Percentiles rank a stretch among this genome's conserved stretches.
These are phyloP conservation scores for Caranx melampygus DNA, from an alignment of 2,113 vertebrate genomes.

Conservation along the genomic window DNA sequence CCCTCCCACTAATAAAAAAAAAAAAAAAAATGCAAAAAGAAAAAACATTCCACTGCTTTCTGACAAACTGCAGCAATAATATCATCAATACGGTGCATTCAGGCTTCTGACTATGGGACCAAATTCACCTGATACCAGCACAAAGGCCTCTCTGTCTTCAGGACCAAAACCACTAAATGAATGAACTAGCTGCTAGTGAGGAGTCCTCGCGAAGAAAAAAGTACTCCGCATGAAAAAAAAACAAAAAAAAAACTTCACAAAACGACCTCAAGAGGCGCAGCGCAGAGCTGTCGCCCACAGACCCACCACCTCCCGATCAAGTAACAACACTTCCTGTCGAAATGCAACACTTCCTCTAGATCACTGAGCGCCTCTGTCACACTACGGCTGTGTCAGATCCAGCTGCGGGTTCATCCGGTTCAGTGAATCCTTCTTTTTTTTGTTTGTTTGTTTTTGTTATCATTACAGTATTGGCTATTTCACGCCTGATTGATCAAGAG, in stretches of 20 bases:
- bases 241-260: slow-evolving; percentile 8
- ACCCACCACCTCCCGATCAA: slow-evolving; percentile 12
- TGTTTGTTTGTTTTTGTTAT: slow-evolving; percentile 43
- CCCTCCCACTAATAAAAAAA: neutral
- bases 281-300: slow-evolving; percentile 15
- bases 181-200: slow-evolving; percentile 67
- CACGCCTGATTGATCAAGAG: slow-evolving; percentile 74
- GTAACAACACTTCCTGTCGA: slow-evolving; percentile 33
- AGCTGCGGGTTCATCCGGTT: slow-evolving; percentile 33
- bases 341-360: slow-evolving; percentile 43
- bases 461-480: slow-evolving; percentile 79
- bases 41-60: slow-evolving; percentile 49
- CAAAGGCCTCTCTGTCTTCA: slow-evolving; percentile 43
- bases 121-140: slow-evolving; percentile 45
- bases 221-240: neutral
- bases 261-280: slow-evolving; percentile 36
- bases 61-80: slow-evolving; percentile 33
- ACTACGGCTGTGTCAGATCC: slow-evolving; percentile 37
- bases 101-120: slow-evolving; percentile 65
- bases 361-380: slow-evolving; percentile 5
- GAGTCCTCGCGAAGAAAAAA: slow-evolving; percentile 34
- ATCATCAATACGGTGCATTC: slow-evolving; percentile 31
- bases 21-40: neutral
- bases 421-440: slow-evolving; percentile 20
- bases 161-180: slow-evolving; percentile 74